Base-by-base conservation (phyloP, 37 sponge, comb jelly and placozoan species). In the Spongilla lacustris region DNA sequence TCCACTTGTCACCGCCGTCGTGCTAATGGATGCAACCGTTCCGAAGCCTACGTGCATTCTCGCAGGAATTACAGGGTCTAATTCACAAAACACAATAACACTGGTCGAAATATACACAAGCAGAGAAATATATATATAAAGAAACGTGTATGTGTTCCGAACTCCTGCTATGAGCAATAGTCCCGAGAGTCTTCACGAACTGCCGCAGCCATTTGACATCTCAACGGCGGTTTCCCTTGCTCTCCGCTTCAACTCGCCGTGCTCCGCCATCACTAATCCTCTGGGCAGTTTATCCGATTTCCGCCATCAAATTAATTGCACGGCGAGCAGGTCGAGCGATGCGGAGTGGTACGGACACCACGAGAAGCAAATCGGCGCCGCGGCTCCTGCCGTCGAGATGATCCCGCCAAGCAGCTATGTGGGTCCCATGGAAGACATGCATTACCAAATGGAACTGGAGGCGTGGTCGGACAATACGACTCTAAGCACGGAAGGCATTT, bases 151-250 rank as follows among this genome's bases (percentile, higher is more conserved):
- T 14, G n/a, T 8, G n/a, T n/a, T n/a, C 35, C 21, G 83, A 49
- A 17, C 4, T 19, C 32, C 73, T 80, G 50, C 69, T 24, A 83
- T 89, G 84, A 82, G 78, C 50, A 79, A 26, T 24, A 71, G 82
- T 72, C 67, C 84, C 23, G 80, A 68, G 30, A 83, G 78, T 50
- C 68, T 76, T 24, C 46, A 22, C 4, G 84, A 84, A 50, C 73
- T 89, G 17, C 89, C 89, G 12, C 73, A 26, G 10, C 89, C 89
- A 4, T 84, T 73, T 31, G 89, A 83, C 66, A 89, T 89, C 37
- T 83, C 89, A 0, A 37, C 75, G 12, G 89, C 84, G 17, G 89
- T 89, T 32, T 78, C 67, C 30, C 85, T 71, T 13, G 89, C 89
- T 2, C 74, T 89, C 11, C 69, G 84, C 67, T 36, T 89, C 36